Evolutionary conservation across 2,888 invertebrate species (phyloP), one percentile per base, ranked within the genome.

Genomic region (Limnephilus marmoratus): DNA sequence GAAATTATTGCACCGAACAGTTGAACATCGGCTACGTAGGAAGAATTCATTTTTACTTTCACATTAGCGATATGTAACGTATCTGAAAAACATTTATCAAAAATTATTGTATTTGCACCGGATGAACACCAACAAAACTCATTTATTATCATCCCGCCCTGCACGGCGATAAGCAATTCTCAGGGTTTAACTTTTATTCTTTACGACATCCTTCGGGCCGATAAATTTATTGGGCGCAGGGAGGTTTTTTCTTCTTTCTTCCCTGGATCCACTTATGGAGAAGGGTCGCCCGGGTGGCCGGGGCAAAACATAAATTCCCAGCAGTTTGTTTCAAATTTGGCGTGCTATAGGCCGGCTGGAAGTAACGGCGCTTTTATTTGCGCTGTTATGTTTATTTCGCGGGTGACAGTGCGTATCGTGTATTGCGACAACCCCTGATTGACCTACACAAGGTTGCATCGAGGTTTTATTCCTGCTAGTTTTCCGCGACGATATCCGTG

Each of bases 281-380:
- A 90, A 90, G 81, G 90, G 90, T 90, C 81, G 90, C 90, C 68
- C 53, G 29, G 68, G 88, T 53, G 2, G 45, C 29, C 34, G 90
- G 90, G 68, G 41, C 29, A 15, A 81, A 90, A 80, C 91, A 87
- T 91, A 91, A 91, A 91, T 91, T 86, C 86, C 45, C 81, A 34
- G 87, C 87, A 91, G 37, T 91, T 91, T 91, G 91, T 91, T 91
- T 91, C 91, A 87, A 91, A 91, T 91, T 87, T 91, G 31, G 81
- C 85, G 37, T 53, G 49, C 85, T 85, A 86, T 29, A 86, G 86
- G 86, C n/a, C 86, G n/a, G 34, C 37, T 37, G 37, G 37, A 83
- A 83, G 83, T 83, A 83, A 83, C 41, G 83, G 24, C 24, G 37
- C 24, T 37, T 83, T 83, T 37, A 83, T 83, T 83, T n/a, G 24